Base-by-base conservation (phyloP, 1,140 invertebrate genomes). In the Coelopa frigida region DNA sequence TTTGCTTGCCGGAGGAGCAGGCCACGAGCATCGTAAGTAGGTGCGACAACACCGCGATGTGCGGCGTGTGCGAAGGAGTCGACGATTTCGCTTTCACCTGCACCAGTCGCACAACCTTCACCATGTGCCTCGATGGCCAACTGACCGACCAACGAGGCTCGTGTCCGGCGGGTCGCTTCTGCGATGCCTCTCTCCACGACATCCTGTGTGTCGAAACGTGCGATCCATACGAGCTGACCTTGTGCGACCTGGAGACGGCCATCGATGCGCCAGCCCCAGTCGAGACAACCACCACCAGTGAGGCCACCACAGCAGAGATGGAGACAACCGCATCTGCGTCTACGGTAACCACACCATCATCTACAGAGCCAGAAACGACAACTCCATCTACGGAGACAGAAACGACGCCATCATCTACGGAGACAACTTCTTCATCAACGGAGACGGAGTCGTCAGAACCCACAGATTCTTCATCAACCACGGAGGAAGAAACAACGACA, bases 21-120 rank as follows among this genome's bases (percentile, higher is more conserved):
- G 17, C n/a, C 1, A 0, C 8, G 0, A 41, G 21, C 3, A 7
- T 42, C 1, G 0, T 2, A 0, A 44, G 41, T 0, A 53, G 35
- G 24, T 65, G 62, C 46, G 59, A 56, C 0, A 54, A 65, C 23
- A 51, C 39, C 2, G 37, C 51, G 1, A 36, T 37, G 1, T 65
- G 62, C 32, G 48, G 22, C 0, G 17, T 33, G 3, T 65, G 61
- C 44, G 8, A 4, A 3, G 17, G 7, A n/a, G 23, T 31, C 14
- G 21, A 7, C 11, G 3, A n/a, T 0, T 7, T 31, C 4, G 11
- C n/a, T 1, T 65, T 40, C 18, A 50, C 61, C 14, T 65, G 61
- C 51, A 59, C 57, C 21, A 55, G 59, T 0, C 38, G 29, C 14
- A 61, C 43, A 12, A 54, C 51, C 3, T 65, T 60, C 15, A 44